Evolutionary conservation across 2,888 invertebrate genomes (phyloP).

Genomic region (Lydus trimaculatus): DNA sequence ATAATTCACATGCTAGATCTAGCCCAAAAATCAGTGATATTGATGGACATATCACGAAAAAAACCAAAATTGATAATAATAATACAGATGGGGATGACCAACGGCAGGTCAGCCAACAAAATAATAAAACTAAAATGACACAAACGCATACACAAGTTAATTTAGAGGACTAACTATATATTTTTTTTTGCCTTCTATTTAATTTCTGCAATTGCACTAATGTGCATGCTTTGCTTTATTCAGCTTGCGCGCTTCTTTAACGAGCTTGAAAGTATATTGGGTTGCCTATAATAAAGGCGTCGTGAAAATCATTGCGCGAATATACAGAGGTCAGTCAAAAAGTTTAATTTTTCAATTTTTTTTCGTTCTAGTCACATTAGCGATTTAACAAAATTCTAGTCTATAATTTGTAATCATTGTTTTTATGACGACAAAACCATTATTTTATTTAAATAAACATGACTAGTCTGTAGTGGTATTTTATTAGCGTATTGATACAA

Average conservation of each 20-base stretch:
- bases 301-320: background rate
- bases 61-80: slow-evolving; percentile 51
- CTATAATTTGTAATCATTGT: background rate
- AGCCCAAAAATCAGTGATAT: slow-evolving; percentile 46
- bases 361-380: background rate
- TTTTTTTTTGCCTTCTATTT: slow-evolving; percentile 14
- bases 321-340: slow-evolving; percentile 1
- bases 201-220: slow-evolving; percentile 19
- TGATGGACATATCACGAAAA: slow-evolving; percentile 48
- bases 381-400: background rate
- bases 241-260: slow-evolving; percentile 24
- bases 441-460: background rate
- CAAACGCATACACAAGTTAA: slow-evolving; percentile 49
- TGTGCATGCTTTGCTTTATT: slow-evolving; percentile 33
- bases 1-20: slow-evolving; percentile 43
- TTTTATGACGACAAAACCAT: background rate
- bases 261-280: slow-evolving; percentile 13
- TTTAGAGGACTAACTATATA: slow-evolving; percentile 49
- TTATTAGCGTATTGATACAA: background rate
- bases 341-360: background rate
- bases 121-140: slow-evolving; percentile 40
- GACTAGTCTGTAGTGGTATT: background rate
- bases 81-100: slow-evolving; percentile 54
- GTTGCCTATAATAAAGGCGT: background rate
- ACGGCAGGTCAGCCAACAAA: slow-evolving; percentile 58